Conservation (phyloP, 2,797 vertebrate species). For the Semaprochilodus insignis region DNA sequence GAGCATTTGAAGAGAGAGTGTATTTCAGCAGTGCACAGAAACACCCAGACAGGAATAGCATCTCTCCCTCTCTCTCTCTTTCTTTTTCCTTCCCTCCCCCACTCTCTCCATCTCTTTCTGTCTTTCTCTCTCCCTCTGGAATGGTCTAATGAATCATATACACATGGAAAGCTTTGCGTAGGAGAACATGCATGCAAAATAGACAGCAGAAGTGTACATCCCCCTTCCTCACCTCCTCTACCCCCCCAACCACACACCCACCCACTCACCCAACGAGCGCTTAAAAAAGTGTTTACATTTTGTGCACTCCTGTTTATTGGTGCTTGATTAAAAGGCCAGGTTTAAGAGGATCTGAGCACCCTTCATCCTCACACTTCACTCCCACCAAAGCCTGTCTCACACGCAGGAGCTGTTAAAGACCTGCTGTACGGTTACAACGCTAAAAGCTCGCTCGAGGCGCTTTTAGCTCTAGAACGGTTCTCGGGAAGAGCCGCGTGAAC, state of each 20-base stretch:
- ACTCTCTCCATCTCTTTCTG: conserved; percentile 38
- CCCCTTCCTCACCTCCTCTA: background rate
- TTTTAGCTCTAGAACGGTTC: conserved; percentile 16
- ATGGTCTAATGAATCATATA: conserved; percentile 59
- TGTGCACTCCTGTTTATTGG: conserved; percentile 41
- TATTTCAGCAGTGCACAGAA: conserved; percentile 54
- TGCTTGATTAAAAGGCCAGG: conserved; percentile 45
- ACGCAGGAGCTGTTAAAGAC: conserved; percentile 44
- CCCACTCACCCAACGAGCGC: too few species aligned
- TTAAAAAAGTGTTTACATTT: conserved; percentile 48
- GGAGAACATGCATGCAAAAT: conserved; percentile 57
- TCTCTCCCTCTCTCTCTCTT: conserved; percentile 35
- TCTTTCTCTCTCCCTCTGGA: conserved; percentile 40
- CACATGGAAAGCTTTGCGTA: conserved; percentile 53
- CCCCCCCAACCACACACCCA: background rate
- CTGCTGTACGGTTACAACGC: conserved; percentile 9
- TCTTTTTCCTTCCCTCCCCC: background rate
- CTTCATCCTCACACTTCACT: conserved; percentile 39
- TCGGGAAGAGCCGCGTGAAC: background rate
- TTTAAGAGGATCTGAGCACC: conserved; percentile 41
- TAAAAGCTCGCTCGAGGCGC: conserved; percentile 24
- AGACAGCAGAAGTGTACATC: conserved; percentile 31
- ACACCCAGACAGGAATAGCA: conserved; percentile 66
- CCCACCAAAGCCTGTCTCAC: conserved; percentile 37
- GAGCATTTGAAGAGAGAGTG: conserved; percentile 57